Evolutionary conservation across 2,797 vertebrate genomes (phyloP), one percentile per base, ranked within the genome.

Genomic region (Leucoraja ocellata): DNA sequence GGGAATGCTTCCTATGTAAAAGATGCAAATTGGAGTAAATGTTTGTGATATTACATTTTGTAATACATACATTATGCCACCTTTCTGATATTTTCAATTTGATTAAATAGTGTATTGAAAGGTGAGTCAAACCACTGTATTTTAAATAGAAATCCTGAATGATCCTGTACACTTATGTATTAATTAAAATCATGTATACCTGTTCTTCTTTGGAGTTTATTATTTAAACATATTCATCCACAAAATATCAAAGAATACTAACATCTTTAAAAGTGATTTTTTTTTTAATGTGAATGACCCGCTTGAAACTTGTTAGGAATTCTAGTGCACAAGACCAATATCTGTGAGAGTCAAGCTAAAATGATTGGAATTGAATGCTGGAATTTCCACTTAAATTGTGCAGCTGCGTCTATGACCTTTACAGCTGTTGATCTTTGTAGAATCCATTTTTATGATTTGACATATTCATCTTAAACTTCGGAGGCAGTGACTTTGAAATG

Each of bases 341-440:
- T 74, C 73, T 28, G 90, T 92, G 4, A 25, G 90, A 11, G 68
- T 58, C 16, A 71, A 58, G 46, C 28, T 76, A 11, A 58, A 54
- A 10, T 76, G 90, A 58, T 58, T 71, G 68, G 23, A 73, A 74
- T 91, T 91, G 90, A 91, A 73, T 74, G 65, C 71, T 91, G 90
- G 68, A 76, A 11, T 16, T 76, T 11, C 39, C 58, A 39, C 39
- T 92, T 23, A 92, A 73, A 92, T 92, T 74, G 90, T 76, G 90
- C 90, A 92, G 71, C 71, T 92, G 90, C 58, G 71, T 54, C 68
- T 76, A 39, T 76, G 90, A 92, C 90, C 90, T 92, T 92, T 92
- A 54, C 76, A 39, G 90, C 90, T 76, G 90, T 92, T 76, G 68
- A 92, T 58, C 58, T 71, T 91, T 54, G 54, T 74, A 74, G 36